These are phyloP conservation scores for Stichopus horrens DNA, from an alignment of 53 echinoderm and acorn worm genomes.

Conservation along the genomic window DNA sequence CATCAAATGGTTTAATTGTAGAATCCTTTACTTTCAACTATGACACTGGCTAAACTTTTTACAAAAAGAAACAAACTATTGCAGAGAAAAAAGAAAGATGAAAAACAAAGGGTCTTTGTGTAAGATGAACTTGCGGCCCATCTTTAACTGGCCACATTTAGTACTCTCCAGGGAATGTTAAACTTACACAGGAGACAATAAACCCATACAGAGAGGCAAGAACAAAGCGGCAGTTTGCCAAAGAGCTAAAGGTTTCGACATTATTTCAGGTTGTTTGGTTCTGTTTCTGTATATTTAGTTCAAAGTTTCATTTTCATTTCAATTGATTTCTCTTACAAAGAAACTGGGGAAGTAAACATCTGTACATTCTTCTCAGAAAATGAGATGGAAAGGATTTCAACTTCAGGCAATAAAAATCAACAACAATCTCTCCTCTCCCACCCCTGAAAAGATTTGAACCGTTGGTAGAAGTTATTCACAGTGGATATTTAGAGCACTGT, in stretches of 20 bases:
- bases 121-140: conserved; percentile 1
- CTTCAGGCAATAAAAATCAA: too few species aligned
- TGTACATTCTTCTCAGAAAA: too few species aligned
- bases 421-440: too few species aligned
- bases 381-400: too few species aligned
- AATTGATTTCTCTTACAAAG: not conserved
- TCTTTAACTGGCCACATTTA: not conserved
- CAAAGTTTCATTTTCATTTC: not conserved
- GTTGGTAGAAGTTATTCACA: too few species aligned
- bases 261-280: too few species aligned
- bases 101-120: conserved; percentile 28
- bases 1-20: too few species aligned
- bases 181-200: conserved; percentile 49
- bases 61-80: not conserved
- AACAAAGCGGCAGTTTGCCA: not conserved
- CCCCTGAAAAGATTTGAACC: too few species aligned
- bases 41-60: not conserved
- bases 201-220: conserved; percentile 14
- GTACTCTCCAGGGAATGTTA: conserved; percentile 9
- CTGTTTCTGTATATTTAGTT: not conserved
- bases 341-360: too few species aligned
- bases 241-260: too few species aligned
- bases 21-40: not conserved
- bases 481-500: too few species aligned
- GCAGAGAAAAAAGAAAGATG: conserved; percentile 32